Conservation (phyloP, 2,113 vertebrate genomes). For the Oophaga pumilio region DNA sequence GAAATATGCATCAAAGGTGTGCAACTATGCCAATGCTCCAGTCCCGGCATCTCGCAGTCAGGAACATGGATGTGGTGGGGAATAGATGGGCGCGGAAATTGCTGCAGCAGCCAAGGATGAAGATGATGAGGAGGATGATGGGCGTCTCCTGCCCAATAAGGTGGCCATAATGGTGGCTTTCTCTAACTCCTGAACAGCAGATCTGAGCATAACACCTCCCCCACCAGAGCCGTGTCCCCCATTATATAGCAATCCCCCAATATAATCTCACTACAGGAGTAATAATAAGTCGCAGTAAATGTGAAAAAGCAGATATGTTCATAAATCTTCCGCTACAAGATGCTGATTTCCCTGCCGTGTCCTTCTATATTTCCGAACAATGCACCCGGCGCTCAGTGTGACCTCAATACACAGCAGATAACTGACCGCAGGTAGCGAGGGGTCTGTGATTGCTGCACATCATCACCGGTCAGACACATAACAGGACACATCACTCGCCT, state of each 20-base stretch:
- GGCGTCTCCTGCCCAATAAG: background rate
- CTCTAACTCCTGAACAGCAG: background rate
- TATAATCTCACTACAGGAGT: background rate
- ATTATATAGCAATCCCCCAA: too few species aligned
- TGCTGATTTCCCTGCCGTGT: background rate
- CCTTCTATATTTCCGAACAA: background rate
- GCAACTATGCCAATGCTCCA: background rate
- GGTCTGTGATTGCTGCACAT: background rate
- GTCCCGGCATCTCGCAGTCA: background rate
- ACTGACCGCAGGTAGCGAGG: background rate
- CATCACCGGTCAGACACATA: background rate
- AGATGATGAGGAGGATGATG: background rate
- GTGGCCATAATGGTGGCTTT: background rate
- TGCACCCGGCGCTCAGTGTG: background rate
- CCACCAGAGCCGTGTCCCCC: too few species aligned
- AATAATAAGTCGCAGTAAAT: background rate
- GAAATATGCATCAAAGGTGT: conserved; percentile 23
- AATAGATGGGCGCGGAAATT: too few species aligned
- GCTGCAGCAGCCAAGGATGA: too few species aligned
- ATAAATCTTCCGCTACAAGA: too few species aligned
- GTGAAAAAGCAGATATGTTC: too few species aligned
- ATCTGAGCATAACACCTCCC: background rate
- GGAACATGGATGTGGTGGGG: background rate
- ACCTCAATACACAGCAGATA: background rate
- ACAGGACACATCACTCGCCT: background rate